phyloP scores from a whole-genome alignment of 2,888 invertebrate genomes.

The Agrochola lota region DNA sequence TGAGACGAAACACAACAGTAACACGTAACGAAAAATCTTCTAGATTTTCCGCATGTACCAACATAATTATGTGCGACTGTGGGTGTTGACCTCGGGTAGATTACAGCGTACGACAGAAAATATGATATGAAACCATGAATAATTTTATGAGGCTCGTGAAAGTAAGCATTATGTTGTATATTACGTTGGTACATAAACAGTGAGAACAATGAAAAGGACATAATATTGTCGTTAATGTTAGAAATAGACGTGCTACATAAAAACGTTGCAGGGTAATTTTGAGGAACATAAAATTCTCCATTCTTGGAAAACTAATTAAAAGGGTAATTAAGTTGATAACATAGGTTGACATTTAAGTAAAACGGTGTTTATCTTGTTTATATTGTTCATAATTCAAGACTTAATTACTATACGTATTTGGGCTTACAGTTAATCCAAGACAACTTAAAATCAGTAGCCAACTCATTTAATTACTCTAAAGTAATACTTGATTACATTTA shows the following conservation, averaged over 20 bases:
- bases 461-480: background rate
- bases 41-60: background rate
- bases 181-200: constrained; percentile 53
- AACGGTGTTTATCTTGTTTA: constrained; percentile 8
- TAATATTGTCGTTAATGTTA: constrained; percentile 47
- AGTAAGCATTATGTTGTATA: constrained; percentile 61
- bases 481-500: background rate
- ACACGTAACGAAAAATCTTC: constrained; percentile 18
- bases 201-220: constrained; percentile 58
- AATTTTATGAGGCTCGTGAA: constrained; percentile 78
- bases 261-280: constrained; percentile 29
- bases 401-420: background rate
- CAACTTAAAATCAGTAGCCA: background rate
- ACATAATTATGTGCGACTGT: background rate
- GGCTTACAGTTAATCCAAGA: background rate
- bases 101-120: constrained; percentile 67
- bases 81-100: constrained; percentile 6
- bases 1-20: constrained; percentile 36
- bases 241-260: constrained; percentile 36
- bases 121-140: constrained; percentile 73
- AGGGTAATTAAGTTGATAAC: constrained; percentile 29
- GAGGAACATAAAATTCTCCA: constrained; percentile 14
- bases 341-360: background rate
- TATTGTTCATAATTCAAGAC: constrained; percentile 7
- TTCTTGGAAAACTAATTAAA: constrained; percentile 40